phyloP scores from a whole-genome alignment of 2,888 invertebrate genomes.

The Morinoia aosen region DNA sequence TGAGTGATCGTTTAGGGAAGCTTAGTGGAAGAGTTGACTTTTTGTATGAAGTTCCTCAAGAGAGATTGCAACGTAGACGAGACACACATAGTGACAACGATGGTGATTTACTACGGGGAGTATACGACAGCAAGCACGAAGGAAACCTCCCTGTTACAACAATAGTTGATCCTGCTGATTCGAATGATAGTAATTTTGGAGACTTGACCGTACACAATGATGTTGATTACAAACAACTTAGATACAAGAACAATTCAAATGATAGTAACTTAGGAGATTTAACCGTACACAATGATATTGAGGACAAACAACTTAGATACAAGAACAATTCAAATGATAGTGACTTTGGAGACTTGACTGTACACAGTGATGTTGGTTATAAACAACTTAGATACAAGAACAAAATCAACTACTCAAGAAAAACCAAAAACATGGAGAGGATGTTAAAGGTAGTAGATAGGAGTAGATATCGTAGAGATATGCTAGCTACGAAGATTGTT shows the following conservation, averaged over 20 bases:
- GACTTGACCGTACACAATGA: not conserved
- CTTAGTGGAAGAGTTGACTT: too few species aligned
- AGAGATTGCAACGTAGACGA: not conserved
- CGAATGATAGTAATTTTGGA: not conserved
- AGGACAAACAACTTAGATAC: not conserved
- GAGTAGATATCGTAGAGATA: too few species aligned
- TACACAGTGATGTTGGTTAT: not conserved
- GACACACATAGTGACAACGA: not conserved
- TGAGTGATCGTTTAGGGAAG: not conserved
- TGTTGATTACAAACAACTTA: not conserved
- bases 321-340: not conserved
- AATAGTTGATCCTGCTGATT: too few species aligned
- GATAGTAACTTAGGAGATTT: not conserved
- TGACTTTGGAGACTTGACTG: not conserved
- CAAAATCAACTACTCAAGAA: not conserved
- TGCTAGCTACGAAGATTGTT: not conserved
- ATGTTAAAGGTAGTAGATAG: too few species aligned
- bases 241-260: not conserved
- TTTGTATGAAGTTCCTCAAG: not conserved
- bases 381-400: not conserved
- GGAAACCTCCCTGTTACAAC: too few species aligned
- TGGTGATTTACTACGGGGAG: not conserved
- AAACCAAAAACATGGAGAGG: not conserved
- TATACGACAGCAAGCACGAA: not conserved
- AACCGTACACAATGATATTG: not conserved